These are phyloP conservation scores for Perccottus glenii DNA, from an alignment of 2,113 vertebrate species.

Conservation along the genomic window DNA sequence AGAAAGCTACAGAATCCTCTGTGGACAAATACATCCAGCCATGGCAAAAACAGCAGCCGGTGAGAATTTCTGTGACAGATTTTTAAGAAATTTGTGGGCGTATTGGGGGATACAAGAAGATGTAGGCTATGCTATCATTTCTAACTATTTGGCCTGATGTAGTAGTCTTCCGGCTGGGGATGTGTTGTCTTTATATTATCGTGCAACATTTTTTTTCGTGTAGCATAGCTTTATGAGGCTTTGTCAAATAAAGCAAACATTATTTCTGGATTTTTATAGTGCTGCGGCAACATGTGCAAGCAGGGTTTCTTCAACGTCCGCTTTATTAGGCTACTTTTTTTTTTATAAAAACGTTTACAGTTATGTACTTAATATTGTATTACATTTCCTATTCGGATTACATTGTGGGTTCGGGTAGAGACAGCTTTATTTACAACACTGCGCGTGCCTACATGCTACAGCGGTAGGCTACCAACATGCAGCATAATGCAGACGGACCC, in stretches of 20 bases:
- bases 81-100: neutral
- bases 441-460: constrained; percentile 61
- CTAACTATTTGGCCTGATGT: constrained; percentile 29
- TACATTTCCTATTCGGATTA: neutral
- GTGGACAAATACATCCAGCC: constrained; percentile 62
- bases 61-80: constrained; percentile 46
- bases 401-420: neutral
- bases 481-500: constrained; percentile 86
- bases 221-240: no score
- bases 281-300: no score
- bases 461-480: constrained; percentile 69
- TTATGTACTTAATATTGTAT: neutral
- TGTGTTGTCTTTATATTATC: neutral
- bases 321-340: constrained; percentile 3
- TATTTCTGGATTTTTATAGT: no score
- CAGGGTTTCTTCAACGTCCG: constrained; percentile 19
- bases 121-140: constrained; percentile 19
- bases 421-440: constrained; percentile 53
- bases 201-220: no score
- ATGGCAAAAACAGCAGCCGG: constrained; percentile 82
- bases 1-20: constrained; percentile 62
- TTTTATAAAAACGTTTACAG: neutral
- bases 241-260: no score
- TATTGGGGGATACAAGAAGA: neutral
- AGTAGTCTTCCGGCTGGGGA: neutral